Evolutionary conservation across 2,888 invertebrate genomes (phyloP), one percentile per base, ranked within the genome.

Genomic region (Isoperla grammatica): DNA sequence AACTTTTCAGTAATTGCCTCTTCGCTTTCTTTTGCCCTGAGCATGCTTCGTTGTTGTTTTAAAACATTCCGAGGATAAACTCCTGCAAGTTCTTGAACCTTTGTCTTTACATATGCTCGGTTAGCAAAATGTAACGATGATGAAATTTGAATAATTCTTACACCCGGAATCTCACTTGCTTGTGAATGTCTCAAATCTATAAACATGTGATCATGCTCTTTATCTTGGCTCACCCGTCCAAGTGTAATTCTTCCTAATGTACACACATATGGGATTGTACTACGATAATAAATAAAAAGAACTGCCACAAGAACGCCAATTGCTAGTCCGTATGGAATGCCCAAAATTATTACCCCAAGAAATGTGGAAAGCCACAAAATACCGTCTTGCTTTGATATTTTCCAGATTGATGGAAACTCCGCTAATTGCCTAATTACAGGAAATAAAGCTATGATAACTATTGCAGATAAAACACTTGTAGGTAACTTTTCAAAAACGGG

Each of bases 161-260:
- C 17, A 3, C 55, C 55, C 9, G 55, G 55, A 17, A 55, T 20
- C 17, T 55, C 55, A 19, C 39, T 39, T 17, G 40, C 55, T n/a
- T 40, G 17, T 17, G 15, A 15, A 8, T 39, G 55, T 39, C 15
- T 55, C 19, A 55, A 15, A 11, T 39, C 39, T n/a, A 40, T 39
- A 17, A 39, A 55, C 55, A 55, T 40, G 5, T 22, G n/a, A 23
- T 50, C 45, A 45, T 13, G 13, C 15, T 12, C n/a, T 19, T n/a
- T 19, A 13, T 45, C 11, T 45, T 45, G 13, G 12, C 5, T 9
- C 6, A 6, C 39, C n/a, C 20, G 9, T 11, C 2, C 29, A 6
- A 55, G n/a, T 5, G 12, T 20, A 13, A 55, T 39, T n/a, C 19
- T 37, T 1, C 55, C 55, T 17, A 55, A n/a, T 9, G 35, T 5